Base-by-base conservation (phyloP, 64 coral and sea anemone genomes). In the Porites australiensis region DNA sequence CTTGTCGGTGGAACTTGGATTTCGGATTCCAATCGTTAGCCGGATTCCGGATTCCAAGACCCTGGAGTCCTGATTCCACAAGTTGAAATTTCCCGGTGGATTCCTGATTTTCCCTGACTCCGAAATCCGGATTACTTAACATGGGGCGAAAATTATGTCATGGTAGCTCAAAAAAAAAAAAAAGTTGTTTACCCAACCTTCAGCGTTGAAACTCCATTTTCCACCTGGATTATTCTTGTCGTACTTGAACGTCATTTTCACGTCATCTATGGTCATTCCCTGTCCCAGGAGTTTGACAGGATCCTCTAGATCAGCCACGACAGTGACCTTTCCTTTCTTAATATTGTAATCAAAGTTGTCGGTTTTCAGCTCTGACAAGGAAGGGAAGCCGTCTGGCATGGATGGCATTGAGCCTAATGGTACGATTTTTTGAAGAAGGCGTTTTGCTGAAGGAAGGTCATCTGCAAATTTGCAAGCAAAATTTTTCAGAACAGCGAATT, bases 131-230 rank as follows among this genome's bases (percentile, higher is more conserved):
- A 37, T 37, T 37, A 37, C 27, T 37, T 37, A 37, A 37, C 27
- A 37, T 37, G 27, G 27, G 27, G 1, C 27, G 27, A 37, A 37
- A 37, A 37, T 37, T 37, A 37, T 37, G 27, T 37, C 27, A 37
- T 37, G 27, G 27, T 37, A 37, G 27, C 27, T 37, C 27, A 37
- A 37, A 37, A 37, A 1, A 37, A 37, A 37, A 1, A 37, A 37
- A 78, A 11, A 45, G n/a, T 4, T 8, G 15, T 54, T 15, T 44
- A 46, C 5, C 50, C 65, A 82, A 99, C 98, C 98, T 92, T 99
- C 69, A 15, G 98, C 98, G 20, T 96, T 75, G 47, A 99, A 99
- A 55, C 82, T 44, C 98, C 98, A 99, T 20, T 88, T 92, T 45
- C 92, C 91, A 53, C 57, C 86, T 3, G 69, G 81, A 20, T 64